Evolutionary conservation across 2,888 invertebrate genomes (phyloP), one percentile per base, ranked within the genome.

Genomic region (Thymelicus acteon): DNA sequence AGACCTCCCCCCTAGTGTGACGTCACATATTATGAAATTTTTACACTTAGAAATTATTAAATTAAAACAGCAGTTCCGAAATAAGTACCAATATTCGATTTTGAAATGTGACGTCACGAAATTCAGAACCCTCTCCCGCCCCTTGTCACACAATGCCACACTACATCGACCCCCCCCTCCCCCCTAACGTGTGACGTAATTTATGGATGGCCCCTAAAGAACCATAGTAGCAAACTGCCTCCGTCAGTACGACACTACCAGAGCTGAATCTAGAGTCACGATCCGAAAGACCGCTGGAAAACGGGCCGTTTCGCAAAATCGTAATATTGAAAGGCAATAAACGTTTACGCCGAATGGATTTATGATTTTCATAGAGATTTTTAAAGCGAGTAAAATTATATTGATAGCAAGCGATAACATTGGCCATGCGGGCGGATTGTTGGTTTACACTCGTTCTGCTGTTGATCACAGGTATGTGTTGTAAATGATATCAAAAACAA

Each of bases 261-360:
- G 60, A 60, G 68, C 61, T 58, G 69, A 71, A 73, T 75, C 69
- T 73, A 58, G 24, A 73, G 63, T 75, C 67, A 68, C 67, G 70
- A 73, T 75, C 74, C 66, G 68, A 78, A 76, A 74, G 67, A 66
- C 72, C 64, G 52, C 44, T 70, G 52, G 47, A 72, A 75, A 72
- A 74, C 72, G 70, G 63, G 73, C 62, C 73, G 74, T 79, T 77
- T 79, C 78, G 79, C 75, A 81, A 80, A 79, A 80, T 76, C 78
- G 75, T 78, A 75, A 78, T 75, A 78, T 75, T 74, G 76, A 73
- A 76, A 72, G 70, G 67, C 80, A 73, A 80, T 82, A 82, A 83
- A 82, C 78, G 75, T 72, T 65, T 74, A 69, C 74, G 75, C 71
- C 75, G 72, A 72, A 73, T 72, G 69, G 72, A 80, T 82, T 82